phyloP scores from a whole-genome alignment of 2,797 vertebrate species.

The Antrozous pallidus region DNA sequence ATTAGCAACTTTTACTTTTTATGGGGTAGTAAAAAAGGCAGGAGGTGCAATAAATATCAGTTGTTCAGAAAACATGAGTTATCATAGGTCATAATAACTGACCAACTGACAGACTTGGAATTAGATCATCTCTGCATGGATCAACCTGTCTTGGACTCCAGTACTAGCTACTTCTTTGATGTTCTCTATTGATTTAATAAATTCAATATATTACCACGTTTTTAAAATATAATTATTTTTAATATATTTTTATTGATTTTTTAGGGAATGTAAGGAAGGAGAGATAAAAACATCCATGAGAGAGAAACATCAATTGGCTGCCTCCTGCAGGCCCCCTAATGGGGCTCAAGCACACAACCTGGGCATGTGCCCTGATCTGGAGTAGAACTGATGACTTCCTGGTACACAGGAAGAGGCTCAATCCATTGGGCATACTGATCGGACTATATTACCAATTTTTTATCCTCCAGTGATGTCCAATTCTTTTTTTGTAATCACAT shows the following conservation, averaged over 20 bases:
- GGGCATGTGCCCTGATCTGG: not conserved
- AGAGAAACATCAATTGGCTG: not conserved
- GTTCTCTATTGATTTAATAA: not conserved
- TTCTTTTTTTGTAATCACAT: not conserved
- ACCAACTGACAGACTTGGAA: not conserved
- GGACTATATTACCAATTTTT: not conserved
- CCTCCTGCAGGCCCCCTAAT: not conserved
- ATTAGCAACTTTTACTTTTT: not conserved
- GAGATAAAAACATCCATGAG: not conserved
- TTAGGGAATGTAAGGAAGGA: not conserved
- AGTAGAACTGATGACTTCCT: not conserved
- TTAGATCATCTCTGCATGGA: not conserved
- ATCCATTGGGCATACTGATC: not conserved
- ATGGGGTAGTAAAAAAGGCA: not conserved
- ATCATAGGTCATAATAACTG: not conserved
- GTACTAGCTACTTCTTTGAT: not conserved
- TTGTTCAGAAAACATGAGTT: not conserved
- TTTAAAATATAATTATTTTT: not conserved
- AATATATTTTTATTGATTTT: not conserved
- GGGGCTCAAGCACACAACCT: accelerated
- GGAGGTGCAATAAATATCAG: not conserved
- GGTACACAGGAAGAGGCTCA: not conserved
- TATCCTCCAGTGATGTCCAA: too few relatives aligned
- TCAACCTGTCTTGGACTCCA: not conserved
- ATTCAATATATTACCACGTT: not conserved